A percentile compares a stretch with the other conserved stretches of the same genome.
phyloP scores from a whole-genome alignment of 64 coral and sea anemone genomes.

The Platygyra sinensis region DNA sequence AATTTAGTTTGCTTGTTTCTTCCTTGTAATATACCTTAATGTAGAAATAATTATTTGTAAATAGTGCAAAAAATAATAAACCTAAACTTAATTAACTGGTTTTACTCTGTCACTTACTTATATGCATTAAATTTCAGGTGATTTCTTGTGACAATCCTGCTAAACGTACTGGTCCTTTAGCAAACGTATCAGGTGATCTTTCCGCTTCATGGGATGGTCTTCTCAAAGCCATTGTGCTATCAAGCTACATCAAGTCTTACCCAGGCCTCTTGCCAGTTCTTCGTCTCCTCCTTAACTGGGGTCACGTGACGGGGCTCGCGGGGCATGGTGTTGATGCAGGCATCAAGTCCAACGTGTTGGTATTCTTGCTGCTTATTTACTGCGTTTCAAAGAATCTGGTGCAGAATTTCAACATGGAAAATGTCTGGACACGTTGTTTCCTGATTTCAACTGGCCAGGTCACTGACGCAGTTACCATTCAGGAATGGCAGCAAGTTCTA shows the following conservation, averaged over 20 bases:
- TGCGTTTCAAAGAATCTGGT: constrained; percentile 59
- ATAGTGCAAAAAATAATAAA: too few species aligned
- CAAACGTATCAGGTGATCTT: constrained; percentile 59
- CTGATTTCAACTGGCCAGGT: constrained; percentile 47
- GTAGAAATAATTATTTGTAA: too few species aligned
- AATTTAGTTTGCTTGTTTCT: too few species aligned
- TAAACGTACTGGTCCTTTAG: constrained; percentile 5
- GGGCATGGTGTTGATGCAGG: constrained; percentile 67
- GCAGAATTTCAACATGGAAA: constrained; percentile 34
- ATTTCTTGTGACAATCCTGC: constrained; percentile 59
- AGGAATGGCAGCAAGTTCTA: constrained; percentile 65
- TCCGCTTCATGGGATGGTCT: constrained; percentile 88
- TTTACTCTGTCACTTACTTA: not conserved
- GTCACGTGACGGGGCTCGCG: constrained; percentile 70
- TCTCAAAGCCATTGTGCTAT: constrained; percentile 82
- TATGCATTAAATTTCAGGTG: constrained; percentile 42
- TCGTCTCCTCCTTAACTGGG: constrained; percentile 84
- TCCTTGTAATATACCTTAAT: too few species aligned
- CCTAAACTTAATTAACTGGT: too few species aligned
- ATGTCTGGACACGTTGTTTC: constrained; percentile 49
- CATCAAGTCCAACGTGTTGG: constrained; percentile 72
- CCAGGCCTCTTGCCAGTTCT: constrained; percentile 83
- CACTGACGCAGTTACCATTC: constrained; percentile 12
- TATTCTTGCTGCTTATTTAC: constrained; percentile 78
- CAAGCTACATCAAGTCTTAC: constrained; percentile 71